Evolutionary conservation across 1,140 invertebrate genomes (phyloP).

Genomic region (Drosophila willistoni): DNA sequence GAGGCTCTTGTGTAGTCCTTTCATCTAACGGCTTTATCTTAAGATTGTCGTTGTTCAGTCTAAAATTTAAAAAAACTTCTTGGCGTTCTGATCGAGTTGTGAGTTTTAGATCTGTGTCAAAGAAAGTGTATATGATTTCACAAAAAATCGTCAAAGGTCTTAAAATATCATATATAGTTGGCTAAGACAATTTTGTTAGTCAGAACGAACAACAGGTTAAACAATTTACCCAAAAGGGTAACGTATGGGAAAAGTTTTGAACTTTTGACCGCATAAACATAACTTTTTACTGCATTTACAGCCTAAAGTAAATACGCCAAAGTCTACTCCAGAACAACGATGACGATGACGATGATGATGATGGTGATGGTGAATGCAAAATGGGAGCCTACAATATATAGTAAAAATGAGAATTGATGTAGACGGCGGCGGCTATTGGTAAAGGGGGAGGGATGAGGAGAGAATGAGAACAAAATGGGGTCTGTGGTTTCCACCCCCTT

Average conservation of each 20-base stretch:
- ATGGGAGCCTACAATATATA: conserved; percentile 40
- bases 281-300: conserved; percentile 6
- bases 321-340: conserved; percentile 8
- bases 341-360: conserved; percentile 15
- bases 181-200: too few relatives aligned
- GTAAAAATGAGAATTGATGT: conserved; percentile 40
- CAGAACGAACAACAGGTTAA: too few relatives aligned
- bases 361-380: conserved; percentile 31
- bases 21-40: too few relatives aligned
- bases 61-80: too few relatives aligned
- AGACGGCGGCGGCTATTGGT: conserved; percentile 40
- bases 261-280: conserved; percentile 44
- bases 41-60: too few relatives aligned
- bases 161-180: too few relatives aligned
- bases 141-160: too few relatives aligned
- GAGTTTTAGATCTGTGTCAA: too few relatives aligned
- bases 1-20: too few relatives aligned
- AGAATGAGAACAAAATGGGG: conserved; percentile 18
- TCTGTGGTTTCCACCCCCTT: conserved; percentile 41
- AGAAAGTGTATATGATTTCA: too few relatives aligned
- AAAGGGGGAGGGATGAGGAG: background rate
- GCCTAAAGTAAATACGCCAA: conserved; percentile 45
- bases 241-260: background rate
- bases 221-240: too few relatives aligned
- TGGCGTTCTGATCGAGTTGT: too few relatives aligned